Evolutionary conservation across 2,797 vertebrate species (phyloP).

Genomic region (Vultur gryphus): DNA sequence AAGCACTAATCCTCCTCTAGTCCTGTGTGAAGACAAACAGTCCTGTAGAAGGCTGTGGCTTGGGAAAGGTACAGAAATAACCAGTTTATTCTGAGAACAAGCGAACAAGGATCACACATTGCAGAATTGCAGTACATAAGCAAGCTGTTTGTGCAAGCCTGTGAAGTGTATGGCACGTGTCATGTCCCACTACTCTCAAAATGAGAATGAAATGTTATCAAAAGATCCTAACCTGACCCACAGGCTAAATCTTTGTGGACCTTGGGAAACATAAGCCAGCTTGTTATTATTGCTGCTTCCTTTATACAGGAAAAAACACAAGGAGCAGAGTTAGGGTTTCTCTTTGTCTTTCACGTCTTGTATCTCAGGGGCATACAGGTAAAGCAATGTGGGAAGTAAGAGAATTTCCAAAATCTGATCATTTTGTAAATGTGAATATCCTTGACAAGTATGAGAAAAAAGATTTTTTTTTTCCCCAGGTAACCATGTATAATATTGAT

Average conservation of each 20-base stretch:
- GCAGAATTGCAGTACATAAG: background rate
- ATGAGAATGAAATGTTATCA: background rate
- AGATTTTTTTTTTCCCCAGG: too few relatives aligned
- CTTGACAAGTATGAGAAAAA: background rate
- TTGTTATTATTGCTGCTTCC: background rate
- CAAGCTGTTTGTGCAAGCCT: background rate
- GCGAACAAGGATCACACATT: background rate
- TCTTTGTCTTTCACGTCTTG: background rate
- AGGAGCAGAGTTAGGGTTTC: background rate
- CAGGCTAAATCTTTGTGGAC: background rate
- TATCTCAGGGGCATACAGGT: background rate
- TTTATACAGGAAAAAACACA: background rate
- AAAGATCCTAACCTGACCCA: background rate
- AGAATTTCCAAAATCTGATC: background rate
- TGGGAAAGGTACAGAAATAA: background rate
- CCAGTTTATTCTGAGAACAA: background rate
- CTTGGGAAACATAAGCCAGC: background rate
- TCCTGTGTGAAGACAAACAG: background rate
- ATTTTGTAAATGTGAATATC: background rate
- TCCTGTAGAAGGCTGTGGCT: background rate
- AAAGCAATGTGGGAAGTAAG: background rate
- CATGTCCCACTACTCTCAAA: background rate
- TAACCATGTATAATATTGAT: background rate
- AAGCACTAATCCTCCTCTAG: background rate
- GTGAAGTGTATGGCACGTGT: background rate